Evolutionary conservation across 1,140 invertebrate genomes (phyloP).

Genomic region (Gonioctena quinquepunctata): DNA sequence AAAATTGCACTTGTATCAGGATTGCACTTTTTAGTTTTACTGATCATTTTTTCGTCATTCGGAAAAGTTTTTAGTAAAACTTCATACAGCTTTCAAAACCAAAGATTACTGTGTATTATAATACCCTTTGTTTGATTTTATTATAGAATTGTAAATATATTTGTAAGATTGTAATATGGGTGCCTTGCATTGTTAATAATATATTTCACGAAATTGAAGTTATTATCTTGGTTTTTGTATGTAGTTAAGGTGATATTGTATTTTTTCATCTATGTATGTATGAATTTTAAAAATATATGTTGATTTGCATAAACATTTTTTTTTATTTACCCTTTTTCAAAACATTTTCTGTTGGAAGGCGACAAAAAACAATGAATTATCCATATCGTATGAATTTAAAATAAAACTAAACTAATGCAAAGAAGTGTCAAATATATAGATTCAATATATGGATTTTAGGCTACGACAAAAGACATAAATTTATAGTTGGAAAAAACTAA

Average conservation of each 20-base stretch:
- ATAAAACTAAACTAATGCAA: background rate
- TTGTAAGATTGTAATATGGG: conserved; percentile 12
- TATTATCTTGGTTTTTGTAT: conserved; percentile 11
- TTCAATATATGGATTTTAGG: no score
- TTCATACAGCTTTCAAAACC: conserved; percentile 52
- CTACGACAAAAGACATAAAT: no score
- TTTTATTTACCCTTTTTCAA: background rate
- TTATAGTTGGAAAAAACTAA: no score
- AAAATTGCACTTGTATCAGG: conserved; percentile 29
- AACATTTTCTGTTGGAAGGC: no score
- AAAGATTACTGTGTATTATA: conserved; percentile 40
- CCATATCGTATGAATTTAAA: background rate
- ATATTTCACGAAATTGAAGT: background rate
- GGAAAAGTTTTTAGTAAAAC: conserved; percentile 46
- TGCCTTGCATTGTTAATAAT: conserved; percentile 21
- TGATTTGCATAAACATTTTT: conserved; percentile 10
- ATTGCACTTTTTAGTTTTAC: conserved; percentile 46
- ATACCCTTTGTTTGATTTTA: background rate
- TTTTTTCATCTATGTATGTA: conserved; percentile 14
- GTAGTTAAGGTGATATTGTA: conserved; percentile 7
- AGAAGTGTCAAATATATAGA: no score
- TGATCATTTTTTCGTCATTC: conserved; percentile 31
- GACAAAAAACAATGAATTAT: no score
- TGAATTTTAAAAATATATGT: conserved; percentile 20
- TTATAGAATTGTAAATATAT: conserved; percentile 12